Percentiles rank a stretch among this genome's conserved stretches.
Conservation (phyloP, 92 coral and sea anemone genomes). For the Zoanthus sociatus region DNA sequence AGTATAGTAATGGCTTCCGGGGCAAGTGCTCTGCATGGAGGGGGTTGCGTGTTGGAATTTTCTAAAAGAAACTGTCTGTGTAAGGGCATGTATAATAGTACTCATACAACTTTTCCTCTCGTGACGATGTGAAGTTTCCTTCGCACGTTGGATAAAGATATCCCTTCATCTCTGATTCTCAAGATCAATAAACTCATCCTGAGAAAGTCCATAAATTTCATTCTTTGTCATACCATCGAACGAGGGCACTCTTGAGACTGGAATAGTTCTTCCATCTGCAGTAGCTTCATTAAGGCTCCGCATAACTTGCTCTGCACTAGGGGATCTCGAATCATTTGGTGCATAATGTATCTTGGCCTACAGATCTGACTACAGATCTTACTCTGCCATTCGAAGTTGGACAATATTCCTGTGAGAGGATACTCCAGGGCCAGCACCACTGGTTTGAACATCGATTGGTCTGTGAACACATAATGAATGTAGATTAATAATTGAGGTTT, state of each 20-base stretch:
- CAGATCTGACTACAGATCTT: constrained; percentile 43
- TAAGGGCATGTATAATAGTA: constrained; percentile 59
- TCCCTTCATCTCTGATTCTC: constrained; percentile 25
- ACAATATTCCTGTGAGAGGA: constrained; percentile 55
- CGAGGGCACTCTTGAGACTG: constrained; percentile 47
- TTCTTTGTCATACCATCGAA: constrained; percentile 54
- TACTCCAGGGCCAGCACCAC: constrained; percentile 65
- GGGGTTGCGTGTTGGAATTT: constrained; percentile 55
- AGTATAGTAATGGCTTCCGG: constrained; percentile 24
- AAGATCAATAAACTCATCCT: constrained; percentile 54
- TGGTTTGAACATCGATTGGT: constrained; percentile 56
- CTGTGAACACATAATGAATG: constrained; percentile 38
- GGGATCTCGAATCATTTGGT: constrained; percentile 62
- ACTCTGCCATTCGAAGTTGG: constrained; percentile 59
- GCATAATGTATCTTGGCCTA: constrained; percentile 61
- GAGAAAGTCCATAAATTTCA: constrained; percentile 45
- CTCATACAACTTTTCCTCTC: constrained; percentile 56
- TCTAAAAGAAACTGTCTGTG: constrained; percentile 57
- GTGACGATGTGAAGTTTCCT: constrained; percentile 35
- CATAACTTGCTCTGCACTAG: constrained; percentile 70
- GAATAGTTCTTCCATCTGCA: constrained; percentile 61
- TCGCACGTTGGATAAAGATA: constrained; percentile 42
- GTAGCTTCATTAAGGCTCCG: constrained; percentile 60
- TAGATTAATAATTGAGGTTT: constrained; percentile 24
- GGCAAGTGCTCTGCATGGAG: constrained; percentile 45